A percentile compares a stretch with the other conserved stretches of the same genome.
Evolutionary conservation across 1,140 invertebrate species (phyloP).

Genomic region (Chymomyza costata): DNA sequence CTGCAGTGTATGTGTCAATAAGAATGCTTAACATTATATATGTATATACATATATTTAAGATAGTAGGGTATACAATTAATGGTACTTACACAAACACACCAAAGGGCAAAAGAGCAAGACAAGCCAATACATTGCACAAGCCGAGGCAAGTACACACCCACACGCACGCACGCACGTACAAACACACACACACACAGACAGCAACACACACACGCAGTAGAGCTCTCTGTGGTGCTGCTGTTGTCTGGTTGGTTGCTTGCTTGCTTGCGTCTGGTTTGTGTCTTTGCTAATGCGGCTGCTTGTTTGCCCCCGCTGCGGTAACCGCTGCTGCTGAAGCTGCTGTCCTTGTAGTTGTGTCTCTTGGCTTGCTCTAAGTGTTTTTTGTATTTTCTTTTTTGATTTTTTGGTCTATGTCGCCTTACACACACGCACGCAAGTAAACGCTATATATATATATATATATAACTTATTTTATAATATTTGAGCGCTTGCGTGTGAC

Average conservation of each 20-base stretch:
- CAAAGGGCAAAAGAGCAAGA: conserved; percentile 20
- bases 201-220: neutral
- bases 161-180: neutral
- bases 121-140: neutral
- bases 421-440: no score
- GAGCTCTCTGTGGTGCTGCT: neutral
- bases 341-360: no score
- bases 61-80: neutral
- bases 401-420: no score
- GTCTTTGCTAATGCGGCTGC: neutral
- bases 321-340: no score
- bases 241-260: no score
- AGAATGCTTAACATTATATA: neutral
- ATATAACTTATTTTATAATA: conserved; percentile 3
- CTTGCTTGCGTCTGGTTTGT: no score
- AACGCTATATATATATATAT: no score
- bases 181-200: neutral
- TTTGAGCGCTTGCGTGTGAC: conserved; percentile 6
- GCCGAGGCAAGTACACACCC: neutral
- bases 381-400: no score
- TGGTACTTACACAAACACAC: conserved; percentile 29
- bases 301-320: no score
- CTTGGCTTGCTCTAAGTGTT: no score
- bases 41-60: neutral
- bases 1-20: neutral